Conservation (phyloP, 2,797 vertebrate species). For the Myioborus melanocephalus region DNA sequence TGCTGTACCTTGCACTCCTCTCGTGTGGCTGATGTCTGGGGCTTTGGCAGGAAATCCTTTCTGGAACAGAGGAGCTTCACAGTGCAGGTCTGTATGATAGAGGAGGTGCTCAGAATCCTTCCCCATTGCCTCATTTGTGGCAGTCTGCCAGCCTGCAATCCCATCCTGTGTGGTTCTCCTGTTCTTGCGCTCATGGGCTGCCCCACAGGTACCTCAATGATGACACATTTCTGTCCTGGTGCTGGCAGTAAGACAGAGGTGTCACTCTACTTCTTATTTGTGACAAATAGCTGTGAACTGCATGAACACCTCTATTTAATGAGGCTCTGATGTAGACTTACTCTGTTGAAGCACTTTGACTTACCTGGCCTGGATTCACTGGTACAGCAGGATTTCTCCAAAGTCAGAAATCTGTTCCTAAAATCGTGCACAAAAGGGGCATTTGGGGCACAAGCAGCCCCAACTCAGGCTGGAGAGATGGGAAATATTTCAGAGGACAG, state of each 20-base stretch:
- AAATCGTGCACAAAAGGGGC: rapidly evolving
- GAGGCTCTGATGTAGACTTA: background rate
- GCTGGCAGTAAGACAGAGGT: background rate
- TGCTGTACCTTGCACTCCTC: rapidly evolving
- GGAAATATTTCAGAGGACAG: background rate
- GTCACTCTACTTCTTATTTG: background rate
- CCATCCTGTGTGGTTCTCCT: background rate
- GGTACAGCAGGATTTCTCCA: background rate
- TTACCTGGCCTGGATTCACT: background rate
- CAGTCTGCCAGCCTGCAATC: background rate
- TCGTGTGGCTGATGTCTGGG: rapidly evolving
- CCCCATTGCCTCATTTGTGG: background rate
- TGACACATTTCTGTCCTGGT: background rate
- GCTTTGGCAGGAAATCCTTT: background rate
- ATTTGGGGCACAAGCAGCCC: background rate
- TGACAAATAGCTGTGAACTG: background rate
- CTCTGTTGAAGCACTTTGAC: background rate
- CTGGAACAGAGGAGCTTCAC: background rate
- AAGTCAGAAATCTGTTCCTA: background rate
- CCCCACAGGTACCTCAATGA: background rate
- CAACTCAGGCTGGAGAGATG: background rate
- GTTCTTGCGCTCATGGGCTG: background rate
- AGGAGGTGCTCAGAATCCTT: background rate
- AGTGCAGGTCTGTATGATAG: background rate
- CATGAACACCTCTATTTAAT: background rate